Conservation (phyloP, 2,888 invertebrate species). For the Thymelicus acteon region DNA sequence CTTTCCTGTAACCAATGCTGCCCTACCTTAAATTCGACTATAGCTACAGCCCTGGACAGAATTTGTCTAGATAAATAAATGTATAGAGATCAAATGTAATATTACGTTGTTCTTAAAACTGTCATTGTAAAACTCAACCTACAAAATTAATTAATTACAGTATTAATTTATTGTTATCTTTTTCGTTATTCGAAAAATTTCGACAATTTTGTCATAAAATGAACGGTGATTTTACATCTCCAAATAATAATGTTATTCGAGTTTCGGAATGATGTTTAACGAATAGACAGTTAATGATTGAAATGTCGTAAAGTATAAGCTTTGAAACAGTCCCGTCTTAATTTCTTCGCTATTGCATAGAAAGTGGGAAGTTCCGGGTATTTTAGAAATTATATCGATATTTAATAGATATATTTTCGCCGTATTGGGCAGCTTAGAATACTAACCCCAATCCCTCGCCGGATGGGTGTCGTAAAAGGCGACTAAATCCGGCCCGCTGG, state of each 20-base stretch:
- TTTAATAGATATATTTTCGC: too few species aligned
- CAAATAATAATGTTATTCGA: constrained; percentile 16
- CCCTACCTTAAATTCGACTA: too few species aligned
- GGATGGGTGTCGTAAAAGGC: too few species aligned
- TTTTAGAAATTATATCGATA: constrained; percentile 1
- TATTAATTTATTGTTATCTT: background rate
- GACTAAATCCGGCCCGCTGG: too few species aligned
- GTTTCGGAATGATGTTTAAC: constrained; percentile 25
- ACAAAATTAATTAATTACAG: background rate
- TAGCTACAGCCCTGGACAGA: too few species aligned
- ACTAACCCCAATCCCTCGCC: too few species aligned
- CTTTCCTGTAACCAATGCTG: too few species aligned
- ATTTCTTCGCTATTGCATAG: constrained; percentile 20
- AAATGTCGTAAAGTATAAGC: constrained; percentile 31
- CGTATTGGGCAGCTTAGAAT: too few species aligned
- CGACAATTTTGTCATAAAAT: background rate
- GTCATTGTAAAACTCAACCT: too few species aligned
- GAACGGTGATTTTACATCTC: constrained; percentile 20
- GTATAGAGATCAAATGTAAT: too few species aligned
- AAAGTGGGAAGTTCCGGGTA: background rate
- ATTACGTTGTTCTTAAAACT: too few species aligned
- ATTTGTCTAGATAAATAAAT: too few species aligned
- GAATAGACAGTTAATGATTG: constrained; percentile 36
- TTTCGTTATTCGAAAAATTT: background rate
- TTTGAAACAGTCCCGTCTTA: constrained; percentile 23